Conservation (phyloP, 2,888 invertebrate genomes). For the Cephus runcator region DNA sequence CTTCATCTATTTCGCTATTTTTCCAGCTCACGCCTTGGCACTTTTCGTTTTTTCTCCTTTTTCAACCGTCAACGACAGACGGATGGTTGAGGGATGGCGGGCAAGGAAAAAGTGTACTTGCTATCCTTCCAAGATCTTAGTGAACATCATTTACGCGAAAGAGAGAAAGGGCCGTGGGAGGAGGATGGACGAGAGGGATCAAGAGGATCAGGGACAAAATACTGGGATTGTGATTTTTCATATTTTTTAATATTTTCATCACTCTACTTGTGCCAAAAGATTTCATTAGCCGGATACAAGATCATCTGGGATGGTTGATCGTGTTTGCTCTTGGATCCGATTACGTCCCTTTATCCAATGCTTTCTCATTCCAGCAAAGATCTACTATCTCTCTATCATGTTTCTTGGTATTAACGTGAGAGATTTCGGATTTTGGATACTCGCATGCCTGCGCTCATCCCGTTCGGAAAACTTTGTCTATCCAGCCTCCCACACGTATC, state of each 20-base stretch:
- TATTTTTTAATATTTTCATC: no score
- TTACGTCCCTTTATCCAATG: no score
- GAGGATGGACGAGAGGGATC: conserved; percentile 5
- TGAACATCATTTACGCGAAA: not conserved
- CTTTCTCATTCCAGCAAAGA: no score
- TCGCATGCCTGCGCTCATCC: not conserved
- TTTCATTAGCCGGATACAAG: not conserved
- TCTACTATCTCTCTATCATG: not conserved
- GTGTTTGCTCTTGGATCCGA: no score
- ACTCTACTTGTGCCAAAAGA: no score
- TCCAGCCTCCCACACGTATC: not conserved
- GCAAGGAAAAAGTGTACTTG: not conserved
- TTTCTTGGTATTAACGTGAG: not conserved
- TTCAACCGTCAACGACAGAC: conserved; percentile 13
- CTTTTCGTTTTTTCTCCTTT: conserved; percentile 17
- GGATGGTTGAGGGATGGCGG: conserved; percentile 11
- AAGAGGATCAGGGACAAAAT: no score
- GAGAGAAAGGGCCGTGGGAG: conserved; percentile 12
- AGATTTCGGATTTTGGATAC: not conserved
- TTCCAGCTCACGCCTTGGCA: conserved; percentile 17
- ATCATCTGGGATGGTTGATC: not conserved
- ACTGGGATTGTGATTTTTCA: not conserved
- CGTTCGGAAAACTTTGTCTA: not conserved
- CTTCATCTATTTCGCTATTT: conserved; percentile 13
- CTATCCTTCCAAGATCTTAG: no score